Conservation (phyloP, 1,140 invertebrate genomes). For the Anastatus disparis region DNA sequence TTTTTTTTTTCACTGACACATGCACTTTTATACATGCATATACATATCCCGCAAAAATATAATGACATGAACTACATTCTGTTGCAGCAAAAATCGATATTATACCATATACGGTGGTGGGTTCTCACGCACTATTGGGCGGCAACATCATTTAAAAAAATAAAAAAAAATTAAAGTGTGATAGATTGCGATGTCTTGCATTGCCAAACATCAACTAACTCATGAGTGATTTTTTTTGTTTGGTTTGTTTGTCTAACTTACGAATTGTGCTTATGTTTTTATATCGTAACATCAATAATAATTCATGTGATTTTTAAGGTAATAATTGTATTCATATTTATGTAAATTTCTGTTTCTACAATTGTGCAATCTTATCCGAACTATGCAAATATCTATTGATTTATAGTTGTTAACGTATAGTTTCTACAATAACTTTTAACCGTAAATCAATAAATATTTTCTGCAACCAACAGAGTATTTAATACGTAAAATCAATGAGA, state of each 20-base stretch:
- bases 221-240: slow-evolving; percentile 12
- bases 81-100: not conserved
- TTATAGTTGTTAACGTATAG: too few relatives aligned
- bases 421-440: too few relatives aligned
- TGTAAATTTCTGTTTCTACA: not conserved
- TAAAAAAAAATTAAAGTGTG: too few relatives aligned
- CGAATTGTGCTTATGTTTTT: slow-evolving; percentile 14
- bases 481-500: too few relatives aligned
- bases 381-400: too few relatives aligned
- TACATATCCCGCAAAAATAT: too few relatives aligned
- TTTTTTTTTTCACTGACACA: not conserved
- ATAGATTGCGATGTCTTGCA: too few relatives aligned
- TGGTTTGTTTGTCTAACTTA: too few relatives aligned
- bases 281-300: slow-evolving; percentile 1
- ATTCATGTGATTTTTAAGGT: not conserved
- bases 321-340: not conserved
- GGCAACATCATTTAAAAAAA: not conserved
- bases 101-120: too few relatives aligned
- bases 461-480: too few relatives aligned
- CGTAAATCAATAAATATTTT: too few relatives aligned
- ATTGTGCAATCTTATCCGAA: too few relatives aligned
- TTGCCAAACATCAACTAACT: slow-evolving; percentile 48
- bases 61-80: slow-evolving; percentile 3
- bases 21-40: not conserved
- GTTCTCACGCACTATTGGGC: not conserved